Base-by-base conservation (phyloP, 2,888 invertebrate genomes). In the Drosophila prostipennis region DNA sequence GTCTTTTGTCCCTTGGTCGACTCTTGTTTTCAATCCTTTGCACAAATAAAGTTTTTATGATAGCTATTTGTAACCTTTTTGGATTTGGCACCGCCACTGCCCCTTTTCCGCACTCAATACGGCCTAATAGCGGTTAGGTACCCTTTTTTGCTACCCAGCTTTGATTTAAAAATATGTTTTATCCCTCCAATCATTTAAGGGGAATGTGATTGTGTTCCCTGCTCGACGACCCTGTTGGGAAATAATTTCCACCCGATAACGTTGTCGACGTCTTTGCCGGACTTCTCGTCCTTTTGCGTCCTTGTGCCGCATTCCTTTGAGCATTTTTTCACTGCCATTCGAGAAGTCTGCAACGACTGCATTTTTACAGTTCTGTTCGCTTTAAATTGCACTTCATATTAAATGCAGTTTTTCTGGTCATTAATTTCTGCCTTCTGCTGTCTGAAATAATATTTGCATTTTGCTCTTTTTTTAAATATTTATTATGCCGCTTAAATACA, bases 131-230 rank as follows among this genome's bases (percentile, higher is more conserved):
- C 79, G 80, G 78, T 77, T 74, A 67, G 69, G 69, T 69, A 78
- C 72, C 65, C 69, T 82, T 77, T 58, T 39, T 6, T 5, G 10
- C 23, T 10, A 4, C 39, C 71, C 51, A 23, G 53, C 72, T 84
- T 80, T 85, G 86, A 84, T 84, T 84, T 84, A 81, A 84, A 85
- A 84, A 86, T 84, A 85, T 84, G 86, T 81, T 81, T 81, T 68
- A 57, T 70, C 70, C 81, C 48, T 40, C n/a, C 45, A 42, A 71
- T 70, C 56, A 51, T 72, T 53, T 54, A 51, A 72, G 60, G 54
- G 29, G 67, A 23, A 52, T 55, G 53, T 58, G 55, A 57, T 59
- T 78, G 55, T 51, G 65, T 58, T 48, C 64, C 51, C 46, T n/a
- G 13, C 8, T 42, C 13, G 39, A 26, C 36, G 16, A 46, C 78